Evolutionary conservation across 2,797 vertebrate species (phyloP), one percentile per base, ranked within the genome.

Genomic region (Acanthurus leucopareius): DNA sequence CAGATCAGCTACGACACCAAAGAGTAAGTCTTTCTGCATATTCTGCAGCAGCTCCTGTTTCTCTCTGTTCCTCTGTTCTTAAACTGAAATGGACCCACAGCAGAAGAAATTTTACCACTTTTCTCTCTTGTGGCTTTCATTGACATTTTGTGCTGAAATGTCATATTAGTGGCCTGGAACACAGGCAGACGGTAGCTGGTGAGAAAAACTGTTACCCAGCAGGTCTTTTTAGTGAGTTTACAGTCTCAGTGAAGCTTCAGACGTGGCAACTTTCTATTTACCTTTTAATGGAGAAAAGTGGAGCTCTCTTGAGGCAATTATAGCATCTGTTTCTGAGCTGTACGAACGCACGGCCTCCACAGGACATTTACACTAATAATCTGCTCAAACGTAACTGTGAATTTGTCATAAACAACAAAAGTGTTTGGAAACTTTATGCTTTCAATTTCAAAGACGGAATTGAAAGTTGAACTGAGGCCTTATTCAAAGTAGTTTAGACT

Each of bases 1-100:
- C 89, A 89, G 86, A 94, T 75, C 71, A 88, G 1, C 49, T 75
- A 92, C 16, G 94, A 93, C 64, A 16, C 0, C 79, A 96, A 20
- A 88, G 93, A 96, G 98, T 99, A 93, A 98, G 98, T 97, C 22
- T 13, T 66, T 10, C 44, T 58, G 32, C 15, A 57, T 2, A 16
- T 11, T 25, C 3, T 25, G 25, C 25, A 2, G 25, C 25, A 9
- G 20, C 19, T 58, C 38, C 69, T 53, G 35, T 56, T 62, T 63
- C 40, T 66, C 11, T 48, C 57, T 17, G 0, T 67, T 59, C 48
- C 5, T 51, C 32, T 14, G 11, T 17, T 22, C 4, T 62, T 11
- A 0, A 7, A 13, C 19, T 14, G 44, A 61, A 38, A 35, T 48
- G 59, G 28, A 69, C 10, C 51, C 8, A 54, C 63, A 57, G 19